Evolutionary conservation across 2,888 invertebrate genomes (phyloP).

Genomic region (Nebria brevicollis): DNA sequence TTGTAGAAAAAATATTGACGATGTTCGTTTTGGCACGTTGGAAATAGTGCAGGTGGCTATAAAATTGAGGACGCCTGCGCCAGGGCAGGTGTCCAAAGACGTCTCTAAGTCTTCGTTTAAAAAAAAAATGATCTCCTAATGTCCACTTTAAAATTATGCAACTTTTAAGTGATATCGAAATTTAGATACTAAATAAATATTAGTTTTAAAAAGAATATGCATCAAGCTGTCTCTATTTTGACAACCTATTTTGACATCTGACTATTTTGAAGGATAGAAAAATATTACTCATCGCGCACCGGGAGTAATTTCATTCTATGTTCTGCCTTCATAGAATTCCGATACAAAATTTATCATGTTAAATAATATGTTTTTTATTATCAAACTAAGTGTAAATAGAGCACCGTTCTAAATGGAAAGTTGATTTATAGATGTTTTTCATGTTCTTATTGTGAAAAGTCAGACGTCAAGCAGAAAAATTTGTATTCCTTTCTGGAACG

Average conservation of each 20-base stretch:
- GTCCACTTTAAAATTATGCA: background rate
- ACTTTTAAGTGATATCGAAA: background rate
- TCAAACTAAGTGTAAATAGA: too few species aligned
- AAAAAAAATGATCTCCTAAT: background rate
- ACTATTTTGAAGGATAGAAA: background rate
- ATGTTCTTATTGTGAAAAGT: too few species aligned
- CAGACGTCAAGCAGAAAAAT: too few species aligned
- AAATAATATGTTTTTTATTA: too few species aligned
- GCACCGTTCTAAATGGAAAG: too few species aligned
- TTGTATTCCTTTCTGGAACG: too few species aligned
- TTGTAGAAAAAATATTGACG: background rate
- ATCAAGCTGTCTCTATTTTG: background rate
- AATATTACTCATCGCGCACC: background rate
- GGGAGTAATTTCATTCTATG: background rate
- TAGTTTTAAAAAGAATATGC: background rate
- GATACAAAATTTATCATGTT: too few species aligned
- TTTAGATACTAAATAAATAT: background rate
- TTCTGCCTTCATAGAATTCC: too few species aligned
- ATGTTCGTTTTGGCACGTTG: conserved; percentile 8
- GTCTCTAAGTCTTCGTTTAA: too few species aligned
- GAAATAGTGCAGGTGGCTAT: conserved; percentile 18
- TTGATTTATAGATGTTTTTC: too few species aligned
- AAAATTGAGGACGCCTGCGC: conserved; percentile 19
- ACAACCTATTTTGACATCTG: background rate
- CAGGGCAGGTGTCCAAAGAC: conserved; percentile 22